A percentile compares a stretch with the other conserved stretches of the same genome.
These are phyloP conservation scores for Platichthys stellatus DNA, from an alignment of 2,113 vertebrate species.

Conservation along the genomic window DNA sequence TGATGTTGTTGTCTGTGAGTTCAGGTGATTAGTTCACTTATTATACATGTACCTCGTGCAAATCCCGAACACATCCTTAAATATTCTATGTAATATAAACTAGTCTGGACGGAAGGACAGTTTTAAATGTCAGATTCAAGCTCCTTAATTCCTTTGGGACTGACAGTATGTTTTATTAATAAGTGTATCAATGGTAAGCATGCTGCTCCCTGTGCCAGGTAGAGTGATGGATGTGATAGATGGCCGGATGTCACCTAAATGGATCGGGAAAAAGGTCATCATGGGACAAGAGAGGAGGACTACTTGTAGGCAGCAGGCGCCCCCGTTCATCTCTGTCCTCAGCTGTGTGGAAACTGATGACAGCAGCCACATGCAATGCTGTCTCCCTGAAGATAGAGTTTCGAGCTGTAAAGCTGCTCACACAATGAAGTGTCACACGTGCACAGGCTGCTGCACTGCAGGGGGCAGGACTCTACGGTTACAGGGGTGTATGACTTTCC, in stretches of 20 bases:
- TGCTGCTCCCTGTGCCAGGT: not conserved
- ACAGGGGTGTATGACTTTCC: slow-evolving; percentile 61
- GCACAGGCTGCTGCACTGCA: not conserved
- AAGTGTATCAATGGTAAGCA: slow-evolving; percentile 4
- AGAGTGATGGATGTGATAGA: slow-evolving; percentile 27
- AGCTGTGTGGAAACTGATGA: slow-evolving; percentile 64
- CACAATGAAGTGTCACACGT: not conserved
- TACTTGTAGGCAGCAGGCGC: slow-evolving; percentile 58
- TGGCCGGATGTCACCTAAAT: slow-evolving; percentile 48
- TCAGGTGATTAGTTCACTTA: not conserved
- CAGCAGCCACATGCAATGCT: slow-evolving; percentile 55
- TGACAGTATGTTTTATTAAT: slow-evolving; percentile 13
- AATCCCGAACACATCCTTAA: not conserved
- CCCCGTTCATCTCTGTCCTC: slow-evolving; percentile 63
- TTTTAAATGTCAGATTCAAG: not conserved
- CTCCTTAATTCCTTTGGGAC: not conserved
- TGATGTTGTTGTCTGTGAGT: not conserved
- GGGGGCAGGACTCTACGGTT: slow-evolving; percentile 55
- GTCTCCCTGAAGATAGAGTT: slow-evolving; percentile 69
- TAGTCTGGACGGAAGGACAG: not conserved
- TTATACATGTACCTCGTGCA: not conserved
- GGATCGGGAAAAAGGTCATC: slow-evolving; percentile 67
- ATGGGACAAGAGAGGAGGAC: slow-evolving; percentile 46
- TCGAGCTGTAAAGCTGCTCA: slow-evolving; percentile 54
- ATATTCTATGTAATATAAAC: not conserved